Conservation (phyloP, 2,113 vertebrate genomes). For the Octodon degus region DNA sequence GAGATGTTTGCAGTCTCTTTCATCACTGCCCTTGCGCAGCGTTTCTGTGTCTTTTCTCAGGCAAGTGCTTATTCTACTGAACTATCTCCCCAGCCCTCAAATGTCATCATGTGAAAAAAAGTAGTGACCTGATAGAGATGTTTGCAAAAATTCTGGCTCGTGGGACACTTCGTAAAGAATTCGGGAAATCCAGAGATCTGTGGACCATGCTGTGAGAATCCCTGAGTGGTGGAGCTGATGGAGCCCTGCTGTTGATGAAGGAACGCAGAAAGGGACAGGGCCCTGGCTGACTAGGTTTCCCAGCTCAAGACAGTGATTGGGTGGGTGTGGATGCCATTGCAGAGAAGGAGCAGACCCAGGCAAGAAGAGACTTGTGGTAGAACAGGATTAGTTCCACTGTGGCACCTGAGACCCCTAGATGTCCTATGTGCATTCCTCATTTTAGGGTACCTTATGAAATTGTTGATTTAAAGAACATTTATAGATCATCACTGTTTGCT, state of each 20-base stretch:
- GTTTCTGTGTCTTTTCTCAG: too few species aligned
- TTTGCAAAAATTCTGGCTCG: background rate
- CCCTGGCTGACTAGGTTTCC: background rate
- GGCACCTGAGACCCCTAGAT: background rate
- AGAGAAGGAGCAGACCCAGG: background rate
- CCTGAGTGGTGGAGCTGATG: background rate
- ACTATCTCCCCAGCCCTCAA: too few species aligned
- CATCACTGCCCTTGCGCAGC: background rate
- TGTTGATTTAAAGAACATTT: slow-evolving; percentile 30
- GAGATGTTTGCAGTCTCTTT: background rate
- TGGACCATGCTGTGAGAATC: background rate
- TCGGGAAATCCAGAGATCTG: background rate
- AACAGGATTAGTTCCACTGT: background rate
- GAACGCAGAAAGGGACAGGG: background rate
- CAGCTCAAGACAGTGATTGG: background rate
- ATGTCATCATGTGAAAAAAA: background rate
- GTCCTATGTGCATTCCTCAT: background rate
- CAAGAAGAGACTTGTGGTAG: background rate
- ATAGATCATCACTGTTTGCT: background rate
- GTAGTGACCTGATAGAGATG: background rate
- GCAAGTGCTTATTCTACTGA: too few species aligned
- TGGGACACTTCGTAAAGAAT: background rate
- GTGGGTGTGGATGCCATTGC: background rate
- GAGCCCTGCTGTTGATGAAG: background rate
- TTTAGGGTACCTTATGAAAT: background rate